Evolutionary conservation across 2,888 invertebrate species (phyloP).

Genomic region (Scaptomyza flava): DNA sequence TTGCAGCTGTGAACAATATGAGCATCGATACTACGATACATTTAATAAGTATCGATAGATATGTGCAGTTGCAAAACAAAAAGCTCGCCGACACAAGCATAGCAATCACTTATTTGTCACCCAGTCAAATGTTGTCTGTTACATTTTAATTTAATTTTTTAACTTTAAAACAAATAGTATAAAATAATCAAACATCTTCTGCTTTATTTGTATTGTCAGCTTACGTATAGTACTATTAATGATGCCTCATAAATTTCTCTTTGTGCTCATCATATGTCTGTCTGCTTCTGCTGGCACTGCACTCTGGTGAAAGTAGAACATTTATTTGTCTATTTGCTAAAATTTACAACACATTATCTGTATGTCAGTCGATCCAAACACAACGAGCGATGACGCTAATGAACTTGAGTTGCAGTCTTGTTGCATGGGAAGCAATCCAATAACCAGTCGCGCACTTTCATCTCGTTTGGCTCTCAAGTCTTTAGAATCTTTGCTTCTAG

Average conservation of each 20-base stretch:
- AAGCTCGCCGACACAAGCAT: slow-evolving; percentile 11
- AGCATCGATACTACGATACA: neutral
- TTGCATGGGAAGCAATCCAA: slow-evolving; percentile 52
- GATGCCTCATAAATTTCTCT: slow-evolving; percentile 17
- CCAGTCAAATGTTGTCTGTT: neutral
- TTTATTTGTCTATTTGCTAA: slow-evolving; percentile 64
- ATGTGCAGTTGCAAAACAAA: neutral
- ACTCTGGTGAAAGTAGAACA: slow-evolving; percentile 73
- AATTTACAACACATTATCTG: slow-evolving; percentile 58
- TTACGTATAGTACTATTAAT: neutral
- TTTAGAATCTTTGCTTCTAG: slow-evolving; percentile 35
- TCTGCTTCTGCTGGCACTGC: slow-evolving; percentile 13
- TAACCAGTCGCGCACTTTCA: slow-evolving; percentile 59
- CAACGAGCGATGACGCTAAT: slow-evolving; percentile 55
- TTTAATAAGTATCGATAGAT: slow-evolving; percentile 19
- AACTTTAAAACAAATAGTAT: neutral
- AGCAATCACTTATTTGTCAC: neutral
- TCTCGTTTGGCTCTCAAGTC: slow-evolving; percentile 28
- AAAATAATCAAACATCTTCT: neutral
- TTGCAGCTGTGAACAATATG: neutral
- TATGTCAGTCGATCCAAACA: slow-evolving; percentile 34
- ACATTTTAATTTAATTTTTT: neutral
- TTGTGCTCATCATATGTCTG: slow-evolving; percentile 5
- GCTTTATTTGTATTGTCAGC: neutral
- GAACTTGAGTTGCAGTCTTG: slow-evolving; percentile 47